A percentile compares a stretch with the other conserved stretches of the same genome.
Conservation (phyloP, 1,140 invertebrate species). For the Steinernema feltiae region DNA sequence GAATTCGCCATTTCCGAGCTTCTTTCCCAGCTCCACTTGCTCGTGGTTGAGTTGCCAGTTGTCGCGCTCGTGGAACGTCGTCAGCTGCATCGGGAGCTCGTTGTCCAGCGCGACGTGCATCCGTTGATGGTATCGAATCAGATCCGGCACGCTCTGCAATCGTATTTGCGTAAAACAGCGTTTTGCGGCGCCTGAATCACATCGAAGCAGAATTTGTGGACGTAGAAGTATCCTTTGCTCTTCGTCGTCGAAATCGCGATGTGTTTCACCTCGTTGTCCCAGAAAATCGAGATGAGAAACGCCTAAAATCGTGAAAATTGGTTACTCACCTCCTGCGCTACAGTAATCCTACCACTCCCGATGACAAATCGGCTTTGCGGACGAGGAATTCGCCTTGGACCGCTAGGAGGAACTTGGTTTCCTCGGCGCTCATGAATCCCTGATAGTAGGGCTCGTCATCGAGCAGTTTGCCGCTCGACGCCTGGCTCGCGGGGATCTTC, state of each 20-base stretch:
- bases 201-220: constrained; percentile 5
- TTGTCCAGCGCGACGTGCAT: constrained; percentile 26
- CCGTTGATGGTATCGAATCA: neutral
- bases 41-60: constrained; percentile 40
- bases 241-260: neutral
- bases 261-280: constrained; percentile 5
- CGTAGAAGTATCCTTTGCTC: constrained; percentile 10
- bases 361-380: neutral
- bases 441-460: constrained; percentile 6
- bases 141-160: constrained; percentile 2
- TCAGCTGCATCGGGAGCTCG: neutral
- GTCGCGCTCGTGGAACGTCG: constrained; percentile 21
- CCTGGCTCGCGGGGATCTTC: neutral
- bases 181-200: neutral
- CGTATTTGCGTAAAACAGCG: neutral
- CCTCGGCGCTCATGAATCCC: constrained; percentile 1
- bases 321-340: no score
- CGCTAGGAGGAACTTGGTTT: neutral
- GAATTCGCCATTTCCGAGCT: constrained; percentile 40
- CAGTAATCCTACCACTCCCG: neutral
- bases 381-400: constrained; percentile 3
- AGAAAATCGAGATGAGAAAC: neutral
- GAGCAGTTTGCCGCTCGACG: neutral
- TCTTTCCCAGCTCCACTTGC: constrained; percentile 28
- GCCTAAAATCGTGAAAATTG: neutral